These are phyloP conservation scores for Eupithecia insigniata DNA, from an alignment of 2,888 invertebrate genomes.

Conservation along the genomic window DNA sequence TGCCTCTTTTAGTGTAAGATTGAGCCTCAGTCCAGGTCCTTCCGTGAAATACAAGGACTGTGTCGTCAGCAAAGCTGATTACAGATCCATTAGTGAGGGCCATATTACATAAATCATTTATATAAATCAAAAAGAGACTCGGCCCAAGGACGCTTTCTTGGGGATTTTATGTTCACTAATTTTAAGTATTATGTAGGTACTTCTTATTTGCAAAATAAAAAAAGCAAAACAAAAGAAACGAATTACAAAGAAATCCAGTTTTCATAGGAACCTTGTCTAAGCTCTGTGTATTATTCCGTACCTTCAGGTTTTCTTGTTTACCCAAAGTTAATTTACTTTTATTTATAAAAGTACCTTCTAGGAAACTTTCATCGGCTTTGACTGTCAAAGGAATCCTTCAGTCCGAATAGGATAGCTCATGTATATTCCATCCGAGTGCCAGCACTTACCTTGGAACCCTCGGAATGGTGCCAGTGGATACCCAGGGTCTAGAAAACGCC, in stretches of 20 bases:
- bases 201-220: background rate
- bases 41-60: too few species aligned
- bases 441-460: slow-evolving; percentile 38
- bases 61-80: too few species aligned
- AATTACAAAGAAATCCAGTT: background rate
- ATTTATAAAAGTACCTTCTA: background rate
- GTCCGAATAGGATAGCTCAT: slow-evolving; percentile 36
- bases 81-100: too few species aligned
- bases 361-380: slow-evolving; percentile 17
- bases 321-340: background rate
- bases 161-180: too few species aligned
- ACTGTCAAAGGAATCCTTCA: slow-evolving; percentile 35
- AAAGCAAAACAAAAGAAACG: background rate
- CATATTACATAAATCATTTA: too few species aligned
- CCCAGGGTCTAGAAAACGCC: slow-evolving; percentile 33
- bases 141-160: too few species aligned
- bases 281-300: background rate
- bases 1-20: too few species aligned
- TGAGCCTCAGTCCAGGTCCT: too few species aligned
- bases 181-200: too few species aligned
- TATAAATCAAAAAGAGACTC: too few species aligned
- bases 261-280: background rate
- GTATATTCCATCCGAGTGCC: slow-evolving; percentile 38
- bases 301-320: slow-evolving; percentile 1
- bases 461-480: slow-evolving; percentile 31